phyloP scores from a whole-genome alignment of 2,888 invertebrate genomes.

The Eupelmus urozonus region DNA sequence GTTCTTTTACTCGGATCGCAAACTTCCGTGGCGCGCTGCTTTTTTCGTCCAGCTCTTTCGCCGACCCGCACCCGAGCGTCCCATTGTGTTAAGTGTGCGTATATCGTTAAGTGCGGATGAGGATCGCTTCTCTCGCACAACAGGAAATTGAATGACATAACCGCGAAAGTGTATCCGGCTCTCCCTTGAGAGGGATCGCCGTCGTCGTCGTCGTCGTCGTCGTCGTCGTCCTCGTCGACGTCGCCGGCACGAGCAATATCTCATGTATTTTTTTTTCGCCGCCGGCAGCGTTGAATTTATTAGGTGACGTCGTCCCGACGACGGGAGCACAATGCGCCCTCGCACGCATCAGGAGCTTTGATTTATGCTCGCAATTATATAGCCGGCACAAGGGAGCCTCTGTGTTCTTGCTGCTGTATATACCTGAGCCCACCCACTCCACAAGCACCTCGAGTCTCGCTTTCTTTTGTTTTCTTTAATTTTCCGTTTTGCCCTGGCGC shows the following conservation, averaged over 20 bases:
- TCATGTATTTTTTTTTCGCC: conserved; percentile 6
- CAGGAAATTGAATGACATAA: conserved; percentile 25
- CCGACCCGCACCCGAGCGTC: neutral
- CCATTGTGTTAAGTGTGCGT: neutral
- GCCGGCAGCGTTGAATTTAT: conserved; percentile 24
- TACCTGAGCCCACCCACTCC: neutral
- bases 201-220: neutral
- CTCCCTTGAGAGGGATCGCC: neutral
- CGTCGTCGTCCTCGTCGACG: neutral
- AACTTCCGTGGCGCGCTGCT: neutral
- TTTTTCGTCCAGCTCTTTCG: neutral
- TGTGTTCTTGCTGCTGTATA: conserved; percentile 28
- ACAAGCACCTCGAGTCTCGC: too few relatives aligned
- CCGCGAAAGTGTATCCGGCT: conserved; percentile 18
- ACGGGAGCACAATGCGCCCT: neutral
- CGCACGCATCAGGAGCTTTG: conserved; percentile 8
- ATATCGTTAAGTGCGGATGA: conserved; percentile 4
- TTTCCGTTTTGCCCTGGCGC: conserved; percentile 59
- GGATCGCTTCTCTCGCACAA: neutral
- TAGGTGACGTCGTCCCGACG: conserved; percentile 12
- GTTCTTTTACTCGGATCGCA: neutral
- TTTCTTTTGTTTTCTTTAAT: conserved; percentile 41
- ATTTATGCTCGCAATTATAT: conserved; percentile 42
- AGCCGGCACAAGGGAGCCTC: neutral
- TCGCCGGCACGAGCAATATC: neutral